phyloP scores from a whole-genome alignment of 1,140 invertebrate species.

The Chionoecetes opilio region DNA sequence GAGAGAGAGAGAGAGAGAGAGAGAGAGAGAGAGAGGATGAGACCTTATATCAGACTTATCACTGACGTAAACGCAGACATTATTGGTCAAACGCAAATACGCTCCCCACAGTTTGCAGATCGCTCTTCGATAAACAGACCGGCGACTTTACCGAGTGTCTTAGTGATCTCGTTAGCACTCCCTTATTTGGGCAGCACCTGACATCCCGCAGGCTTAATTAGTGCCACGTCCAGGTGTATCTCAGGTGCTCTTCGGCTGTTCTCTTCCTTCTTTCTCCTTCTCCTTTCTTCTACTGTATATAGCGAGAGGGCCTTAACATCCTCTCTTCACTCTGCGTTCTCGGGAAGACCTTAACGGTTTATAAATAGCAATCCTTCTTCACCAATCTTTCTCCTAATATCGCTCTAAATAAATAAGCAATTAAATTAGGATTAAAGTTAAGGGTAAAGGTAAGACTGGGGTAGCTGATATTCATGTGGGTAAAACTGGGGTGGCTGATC shows the following conservation, averaged over 20 bases:
- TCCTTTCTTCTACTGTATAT: background rate
- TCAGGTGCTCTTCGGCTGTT: background rate
- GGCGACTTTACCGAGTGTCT: background rate
- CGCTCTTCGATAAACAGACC: background rate
- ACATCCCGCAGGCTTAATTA: background rate
- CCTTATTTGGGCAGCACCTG: background rate
- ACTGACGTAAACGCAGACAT: conserved; percentile 7
- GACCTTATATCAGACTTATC: background rate
- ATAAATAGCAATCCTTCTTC: background rate
- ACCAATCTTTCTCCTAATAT: too few relatives aligned
- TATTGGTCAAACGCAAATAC: conserved; percentile 29
- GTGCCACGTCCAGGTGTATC: background rate
- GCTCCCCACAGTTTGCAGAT: background rate
- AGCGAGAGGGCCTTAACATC: background rate
- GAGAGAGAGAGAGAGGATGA: background rate
- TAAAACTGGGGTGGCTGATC: too few relatives aligned
- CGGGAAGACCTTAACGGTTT: background rate
- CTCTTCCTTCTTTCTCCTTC: too few relatives aligned
- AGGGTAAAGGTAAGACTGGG: too few relatives aligned
- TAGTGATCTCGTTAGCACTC: background rate
- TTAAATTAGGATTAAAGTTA: too few relatives aligned
- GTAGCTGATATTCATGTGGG: too few relatives aligned
- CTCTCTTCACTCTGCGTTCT: background rate
- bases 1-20: conserved; percentile 10
- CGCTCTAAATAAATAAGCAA: too few relatives aligned